phyloP scores from a whole-genome alignment of 2,888 invertebrate species.

The Ariolimax columbianus region DNA sequence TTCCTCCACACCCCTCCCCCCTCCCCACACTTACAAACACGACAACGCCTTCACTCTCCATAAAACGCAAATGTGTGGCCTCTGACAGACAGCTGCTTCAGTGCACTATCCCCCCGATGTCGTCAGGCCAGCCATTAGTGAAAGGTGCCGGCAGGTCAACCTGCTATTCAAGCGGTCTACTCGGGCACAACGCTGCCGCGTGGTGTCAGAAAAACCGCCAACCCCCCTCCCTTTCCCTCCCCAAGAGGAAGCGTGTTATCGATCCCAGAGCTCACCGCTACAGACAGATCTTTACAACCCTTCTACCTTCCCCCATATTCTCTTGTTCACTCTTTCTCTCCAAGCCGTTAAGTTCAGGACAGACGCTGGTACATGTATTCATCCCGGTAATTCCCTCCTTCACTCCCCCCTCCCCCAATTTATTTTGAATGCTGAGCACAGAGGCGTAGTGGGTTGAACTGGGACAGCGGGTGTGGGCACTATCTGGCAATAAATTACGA shows the following conservation, averaged over 20 bases:
- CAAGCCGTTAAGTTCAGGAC: neutral
- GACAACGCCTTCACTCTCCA: too few relatives aligned
- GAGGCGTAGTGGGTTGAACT: neutral
- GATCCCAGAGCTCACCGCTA: neutral
- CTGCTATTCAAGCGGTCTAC: constrained; percentile 34
- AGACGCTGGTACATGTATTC: neutral
- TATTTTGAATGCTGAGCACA: neutral
- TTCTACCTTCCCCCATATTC: neutral
- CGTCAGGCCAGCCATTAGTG: neutral
- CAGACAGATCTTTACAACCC: constrained; percentile 1
- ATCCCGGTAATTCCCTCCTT: neutral
- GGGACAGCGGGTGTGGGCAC: neutral
- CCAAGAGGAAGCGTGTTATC: neutral
- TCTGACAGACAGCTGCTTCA: neutral
- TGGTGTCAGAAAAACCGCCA: neutral
- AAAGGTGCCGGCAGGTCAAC: constrained; percentile 41
- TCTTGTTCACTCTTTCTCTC: constrained; percentile 1
- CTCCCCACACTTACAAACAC: too few relatives aligned
- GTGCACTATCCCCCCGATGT: neutral
- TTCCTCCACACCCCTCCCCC: too few relatives aligned
- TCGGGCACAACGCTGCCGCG: neutral
- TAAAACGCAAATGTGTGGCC: too few relatives aligned
- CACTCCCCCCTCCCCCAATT: neutral
- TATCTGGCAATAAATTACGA: neutral
- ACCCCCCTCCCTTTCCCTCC: neutral